These are phyloP conservation scores for Lycocerus yunnanus DNA, from an alignment of 2,888 invertebrate genomes.

Conservation along the genomic window DNA sequence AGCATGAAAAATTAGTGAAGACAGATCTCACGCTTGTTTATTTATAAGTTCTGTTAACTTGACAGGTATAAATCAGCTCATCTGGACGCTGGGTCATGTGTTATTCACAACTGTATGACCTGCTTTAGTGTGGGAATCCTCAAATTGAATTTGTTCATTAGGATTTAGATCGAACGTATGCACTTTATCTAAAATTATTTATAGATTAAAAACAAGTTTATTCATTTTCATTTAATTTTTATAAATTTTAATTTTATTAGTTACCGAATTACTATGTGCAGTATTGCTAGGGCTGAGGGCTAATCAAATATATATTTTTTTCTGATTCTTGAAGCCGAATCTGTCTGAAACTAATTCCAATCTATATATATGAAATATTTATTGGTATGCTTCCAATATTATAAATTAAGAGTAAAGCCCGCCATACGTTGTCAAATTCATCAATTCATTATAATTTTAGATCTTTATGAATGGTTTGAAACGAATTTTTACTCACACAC, in stretches of 20 bases:
- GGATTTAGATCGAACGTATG: constrained; percentile 21
- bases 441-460: too few species aligned
- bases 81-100: constrained; percentile 28
- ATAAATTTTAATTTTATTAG: neutral
- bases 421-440: too few species aligned
- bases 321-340: too few species aligned
- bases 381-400: too few species aligned
- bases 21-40: constrained; percentile 33
- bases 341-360: too few species aligned
- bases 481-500: too few species aligned
- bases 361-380: too few species aligned
- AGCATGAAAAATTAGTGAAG: constrained; percentile 32
- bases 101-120: constrained; percentile 27
- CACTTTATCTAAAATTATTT: constrained; percentile 13
- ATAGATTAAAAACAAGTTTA: constrained; percentile 26
- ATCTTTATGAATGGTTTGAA: too few species aligned
- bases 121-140: constrained; percentile 33
- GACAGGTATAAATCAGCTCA: constrained; percentile 33
- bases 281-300: too few species aligned
- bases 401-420: too few species aligned
- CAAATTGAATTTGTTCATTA: constrained; percentile 32
- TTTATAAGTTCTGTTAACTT: constrained; percentile 28
- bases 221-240: neutral
- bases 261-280: too few species aligned
- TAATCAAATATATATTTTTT: too few species aligned